Evolutionary conservation across 2,888 invertebrate genomes (phyloP), one percentile per base, ranked within the genome.

Genomic region (Thysanoteuthis rhombus): DNA sequence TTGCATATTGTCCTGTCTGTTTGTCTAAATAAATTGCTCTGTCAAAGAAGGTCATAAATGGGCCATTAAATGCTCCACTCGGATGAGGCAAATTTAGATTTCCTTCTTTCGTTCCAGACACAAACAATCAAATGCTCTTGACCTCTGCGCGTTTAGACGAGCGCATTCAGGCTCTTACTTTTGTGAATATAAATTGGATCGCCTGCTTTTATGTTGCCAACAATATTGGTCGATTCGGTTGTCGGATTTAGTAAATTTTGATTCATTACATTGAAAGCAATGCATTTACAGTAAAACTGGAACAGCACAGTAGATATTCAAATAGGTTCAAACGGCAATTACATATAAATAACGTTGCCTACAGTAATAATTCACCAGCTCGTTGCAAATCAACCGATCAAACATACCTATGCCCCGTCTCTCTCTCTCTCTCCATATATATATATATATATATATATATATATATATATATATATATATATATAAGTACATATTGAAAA

Each of bases 161-260:
- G n/a, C n/a, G 8, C n/a, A 22, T 52, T 52, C 25, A 5, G 52
- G 25, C 52, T 52, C 52, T 75, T 75, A 3, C 75, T 75, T 75
- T 75, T 75, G 75, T 75, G 75, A n/a, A 75, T 75, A 75, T n/a
- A 75, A 75, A 75, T 75, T 75, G 75, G 75, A 75, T 75, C 75
- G n/a, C 16, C 16, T n/a, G 75, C 75, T 75, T 75, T 75, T 75
- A 75, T 75, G 16, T n/a, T 75, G n/a, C 12, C n/a, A 12, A n/a
- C 3, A 10, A n/a, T 75, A 16, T n/a, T 75, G 75, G 10, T 19
- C 12, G 75, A 1, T 75, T n/a, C 36, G n/a, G 75, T n/a, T 0
- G n/a, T n/a, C 3, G 75, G 16, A 75, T 75, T 75, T 75, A 36
- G 16, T 75, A n/a, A n/a, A 75, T 36, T 75, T n/a, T 36, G n/a